phyloP scores from a whole-genome alignment of 2,113 vertebrate genomes.

The western clawed frog (Xenopus tropicalis) region DNA sequence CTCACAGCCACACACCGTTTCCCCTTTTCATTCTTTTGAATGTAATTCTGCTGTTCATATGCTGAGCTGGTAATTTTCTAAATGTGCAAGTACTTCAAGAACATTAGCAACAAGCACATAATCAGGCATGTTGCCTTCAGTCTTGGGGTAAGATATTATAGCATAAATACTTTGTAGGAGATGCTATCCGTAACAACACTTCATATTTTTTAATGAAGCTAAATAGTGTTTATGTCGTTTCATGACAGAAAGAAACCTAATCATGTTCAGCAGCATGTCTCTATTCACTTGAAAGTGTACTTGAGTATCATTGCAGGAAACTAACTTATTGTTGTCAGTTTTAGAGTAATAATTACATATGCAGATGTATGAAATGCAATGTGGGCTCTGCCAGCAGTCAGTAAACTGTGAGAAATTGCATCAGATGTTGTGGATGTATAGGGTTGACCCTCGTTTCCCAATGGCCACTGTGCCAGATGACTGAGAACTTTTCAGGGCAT shows the following conservation, averaged over 20 bases:
- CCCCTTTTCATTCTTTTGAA: neutral
- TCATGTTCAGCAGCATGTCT: neutral
- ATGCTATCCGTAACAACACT: neutral
- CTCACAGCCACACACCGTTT: neutral
- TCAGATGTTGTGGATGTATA: no score
- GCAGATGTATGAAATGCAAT: neutral
- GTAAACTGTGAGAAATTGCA: no score
- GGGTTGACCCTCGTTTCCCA: no score
- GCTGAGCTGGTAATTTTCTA: conserved; percentile 2
- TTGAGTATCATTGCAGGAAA: neutral
- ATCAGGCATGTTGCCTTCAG: neutral
- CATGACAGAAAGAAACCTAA: neutral
- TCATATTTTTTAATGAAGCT: neutral
- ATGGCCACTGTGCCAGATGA: no score
- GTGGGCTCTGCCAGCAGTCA: no score
- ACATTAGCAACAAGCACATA: conserved; percentile 16
- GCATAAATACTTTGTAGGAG: neutral
- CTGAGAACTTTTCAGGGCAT: no score
- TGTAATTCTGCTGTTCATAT: neutral
- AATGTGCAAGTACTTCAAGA: conserved; percentile 1
- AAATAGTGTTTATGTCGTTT: neutral
- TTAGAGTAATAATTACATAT: neutral
- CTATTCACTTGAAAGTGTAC: neutral
- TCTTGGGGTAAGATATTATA: neutral
- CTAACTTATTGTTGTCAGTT: neutral